Base-by-base conservation (phyloP, 2,797 vertebrate genomes). In the Hippocampus kuda region DNA sequence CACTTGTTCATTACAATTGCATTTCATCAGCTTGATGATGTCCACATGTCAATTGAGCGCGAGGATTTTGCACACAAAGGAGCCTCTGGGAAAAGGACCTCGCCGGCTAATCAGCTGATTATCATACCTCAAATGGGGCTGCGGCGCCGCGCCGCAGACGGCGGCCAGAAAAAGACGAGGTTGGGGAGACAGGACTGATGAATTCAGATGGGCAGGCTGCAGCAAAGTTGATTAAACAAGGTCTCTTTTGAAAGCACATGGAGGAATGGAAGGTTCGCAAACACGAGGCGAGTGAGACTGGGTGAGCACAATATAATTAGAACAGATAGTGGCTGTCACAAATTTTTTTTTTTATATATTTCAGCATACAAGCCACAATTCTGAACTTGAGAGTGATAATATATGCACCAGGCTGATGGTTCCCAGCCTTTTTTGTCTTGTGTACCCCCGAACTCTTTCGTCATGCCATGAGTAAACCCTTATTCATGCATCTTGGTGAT, bases 11-110 rank as follows among this genome's bases (percentile, higher is more conserved):
- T 99, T 98, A 98, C 96, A 95, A 96, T 95, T 98, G 96, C 95
- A 98, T 99, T 99, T 98, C 95, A 98, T 99, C 96, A 98, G 95
- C 95, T 96, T 98, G 95, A 98, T 98, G 96, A 98, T 97, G 96
- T 99, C 97, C 96, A 98, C 96, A 97, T 97, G 97, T 98, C 97
- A 98, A 96, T 95, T 96, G 96, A 96, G 92, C 92, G 94, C 90
- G 94, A 95, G 93, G 96, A 94, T 97, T 98, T 94, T 97, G 94
- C 94, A 96, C 97, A 98, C 94, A 98, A 98, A 98, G 93, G 91
- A 98, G 93, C 96, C 96, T 95, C 91, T 90, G 96, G 96, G 97
- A 98, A 95, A 97, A 96, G 90, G 91, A 95, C 94, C 97, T 92
- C 91, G 90, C 93, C 88, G 93, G 94, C 94, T 98, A 99, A 99